Percentiles rank a stretch among this genome's conserved stretches.
Evolutionary conservation across 2,113 vertebrate species (phyloP).

Genomic region (Ophthalmolycus amberensis): DNA sequence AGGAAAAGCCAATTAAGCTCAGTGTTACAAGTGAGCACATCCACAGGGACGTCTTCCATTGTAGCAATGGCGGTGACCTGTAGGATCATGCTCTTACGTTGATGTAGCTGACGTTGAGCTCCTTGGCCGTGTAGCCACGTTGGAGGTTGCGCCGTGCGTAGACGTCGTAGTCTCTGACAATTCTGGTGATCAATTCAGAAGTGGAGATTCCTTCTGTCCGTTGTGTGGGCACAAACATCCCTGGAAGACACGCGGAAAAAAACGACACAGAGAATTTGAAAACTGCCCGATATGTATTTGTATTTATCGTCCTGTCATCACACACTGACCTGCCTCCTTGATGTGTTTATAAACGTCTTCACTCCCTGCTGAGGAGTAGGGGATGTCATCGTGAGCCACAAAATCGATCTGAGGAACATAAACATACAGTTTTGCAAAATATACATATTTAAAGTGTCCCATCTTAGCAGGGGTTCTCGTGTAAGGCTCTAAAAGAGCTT

Average conservation of each 20-base stretch:
- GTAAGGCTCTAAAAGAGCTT: background rate
- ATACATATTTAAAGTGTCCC: background rate
- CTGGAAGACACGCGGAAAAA: conserved; percentile 72
- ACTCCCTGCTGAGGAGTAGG: conserved; percentile 98
- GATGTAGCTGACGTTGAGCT: conserved; percentile 98
- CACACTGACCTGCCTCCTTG: conserved; percentile 93
- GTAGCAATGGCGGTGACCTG: background rate
- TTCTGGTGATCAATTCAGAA: conserved; percentile 96
- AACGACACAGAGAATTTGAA: background rate
- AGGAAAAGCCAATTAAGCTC: background rate
- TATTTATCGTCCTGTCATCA: background rate
- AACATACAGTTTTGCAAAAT: background rate
- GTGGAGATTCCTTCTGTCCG: conserved; percentile 98
- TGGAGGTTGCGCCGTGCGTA: conserved; percentile 97
- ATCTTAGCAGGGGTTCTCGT: background rate
- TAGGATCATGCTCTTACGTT: conserved; percentile 85
- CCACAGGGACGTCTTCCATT: background rate
- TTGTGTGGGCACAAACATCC: conserved; percentile 97
- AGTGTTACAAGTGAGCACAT: background rate
- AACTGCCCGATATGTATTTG: background rate
- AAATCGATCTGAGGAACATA: conserved; percentile 92
- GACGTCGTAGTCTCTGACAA: conserved; percentile 96
- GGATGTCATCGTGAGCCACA: conserved; percentile 98
- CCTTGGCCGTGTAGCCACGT: conserved; percentile 96
- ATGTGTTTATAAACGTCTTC: conserved; percentile 99